Evolutionary conservation across 2,888 invertebrate species (phyloP).

Genomic region (Brachyptera risi): DNA sequence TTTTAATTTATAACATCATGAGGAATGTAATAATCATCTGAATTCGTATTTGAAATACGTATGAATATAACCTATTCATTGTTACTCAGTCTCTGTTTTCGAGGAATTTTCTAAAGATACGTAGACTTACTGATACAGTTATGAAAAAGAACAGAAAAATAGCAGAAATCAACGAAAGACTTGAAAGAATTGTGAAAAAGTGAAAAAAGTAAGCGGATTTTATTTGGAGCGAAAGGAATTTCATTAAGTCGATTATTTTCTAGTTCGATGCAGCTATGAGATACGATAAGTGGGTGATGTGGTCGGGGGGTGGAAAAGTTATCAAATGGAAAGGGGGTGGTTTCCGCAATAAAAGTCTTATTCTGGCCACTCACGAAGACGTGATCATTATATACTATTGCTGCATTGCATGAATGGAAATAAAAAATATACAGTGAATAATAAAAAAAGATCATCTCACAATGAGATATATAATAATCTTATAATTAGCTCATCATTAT

Average conservation of each 20-base stretch:
- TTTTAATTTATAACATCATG: too few species aligned
- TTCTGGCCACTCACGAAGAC: conserved; percentile 1
- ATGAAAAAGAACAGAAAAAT: background rate
- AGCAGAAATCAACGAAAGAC: conserved; percentile 1
- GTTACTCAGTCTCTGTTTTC: background rate
- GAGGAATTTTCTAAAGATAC: too few species aligned
- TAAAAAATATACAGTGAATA: too few species aligned
- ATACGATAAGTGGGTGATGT: too few species aligned
- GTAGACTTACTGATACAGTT: too few species aligned
- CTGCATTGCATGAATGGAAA: too few species aligned
- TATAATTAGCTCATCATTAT: background rate
- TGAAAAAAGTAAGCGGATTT: conserved; percentile 3
- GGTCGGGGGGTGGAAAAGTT: background rate
- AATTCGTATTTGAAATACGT: too few species aligned
- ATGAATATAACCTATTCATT: too few species aligned
- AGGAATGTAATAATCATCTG: too few species aligned
- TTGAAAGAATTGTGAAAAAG: background rate
- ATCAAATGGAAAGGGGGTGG: background rate
- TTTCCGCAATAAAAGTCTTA: background rate
- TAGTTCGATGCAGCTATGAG: conserved; percentile 18
- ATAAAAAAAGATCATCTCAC: too few species aligned
- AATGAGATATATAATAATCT: too few species aligned
- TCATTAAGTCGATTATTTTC: conserved; percentile 26
- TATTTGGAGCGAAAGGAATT: conserved; percentile 28
- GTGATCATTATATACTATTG: too few species aligned